Base-by-base conservation (phyloP, 2,797 vertebrate genomes). In the Naso thynnoides region DNA sequence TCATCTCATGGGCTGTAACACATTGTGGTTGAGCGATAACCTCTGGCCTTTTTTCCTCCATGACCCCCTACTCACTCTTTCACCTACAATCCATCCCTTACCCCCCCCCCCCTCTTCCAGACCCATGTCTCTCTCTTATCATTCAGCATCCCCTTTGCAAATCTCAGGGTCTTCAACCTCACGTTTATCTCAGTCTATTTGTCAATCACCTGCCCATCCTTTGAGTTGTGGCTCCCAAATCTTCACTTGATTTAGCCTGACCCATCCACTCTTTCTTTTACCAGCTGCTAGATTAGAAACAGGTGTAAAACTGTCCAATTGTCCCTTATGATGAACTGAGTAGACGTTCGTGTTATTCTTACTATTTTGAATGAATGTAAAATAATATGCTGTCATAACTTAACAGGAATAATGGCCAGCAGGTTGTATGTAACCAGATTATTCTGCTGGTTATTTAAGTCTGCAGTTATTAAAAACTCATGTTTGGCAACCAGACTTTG, bases 11-110 rank as follows among this genome's bases (percentile, higher is more conserved):
- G 45, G 38, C 78, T 81, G 44, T 45, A 71, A 57, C 79, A 80
- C 73, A 67, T 73, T 62, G n/a, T 45, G 68, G 57, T 69, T 63
- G 42, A 60, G 70, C 55, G 86, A 81, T 89, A 85, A 91, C 90
- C 82, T 90, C 82, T 87, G 82, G 67, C 84, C 85, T 68, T 44
- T 73, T 70, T 60, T 72, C 71, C 49, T 73, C 47, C 19, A 14
- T 60, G 74, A 63, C 70, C 66, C 31, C 48, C 9, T 1, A 23
- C 48, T 76, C 66, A 70, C 63, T 68, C 54, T 45, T 75, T 78
- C 33, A 69, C 65, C 71, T 48, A 8, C 14, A 77, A 39, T 62
- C 58, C 38, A 38, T 64, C 45, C 19, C 10, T 70, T 61, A 38
- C 60, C 70, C 65, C 55, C n/a, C 45, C 38, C 70, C 65, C 55